Percentiles rank a stretch among this genome's conserved stretches.
Conservation (phyloP, 37 sponge, comb jelly and placozoan genomes). For the Amphimedon queenslandica region DNA sequence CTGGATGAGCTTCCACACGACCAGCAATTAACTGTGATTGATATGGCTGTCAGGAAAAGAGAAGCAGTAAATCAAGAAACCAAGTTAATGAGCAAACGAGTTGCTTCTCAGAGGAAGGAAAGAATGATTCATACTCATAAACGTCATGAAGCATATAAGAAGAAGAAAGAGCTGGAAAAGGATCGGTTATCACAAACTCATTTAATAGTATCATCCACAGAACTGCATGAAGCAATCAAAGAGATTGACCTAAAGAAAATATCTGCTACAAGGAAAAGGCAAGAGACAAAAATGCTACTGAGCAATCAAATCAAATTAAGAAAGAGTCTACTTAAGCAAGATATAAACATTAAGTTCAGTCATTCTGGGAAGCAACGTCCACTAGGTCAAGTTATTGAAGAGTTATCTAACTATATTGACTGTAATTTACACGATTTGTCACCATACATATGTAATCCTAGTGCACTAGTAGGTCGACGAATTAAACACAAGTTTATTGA, state of each 20-base stretch:
- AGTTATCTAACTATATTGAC: constrained; percentile 2
- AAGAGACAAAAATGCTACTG: background rate
- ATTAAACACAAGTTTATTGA: constrained; percentile 13
- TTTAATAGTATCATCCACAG: constrained; percentile 11
- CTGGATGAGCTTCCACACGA: constrained; percentile 7
- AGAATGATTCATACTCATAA: background rate
- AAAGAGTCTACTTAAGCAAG: constrained; percentile 19
- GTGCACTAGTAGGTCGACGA: constrained; percentile 1
- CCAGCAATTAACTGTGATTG: constrained; percentile 1
- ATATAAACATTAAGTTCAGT: constrained; percentile 26
- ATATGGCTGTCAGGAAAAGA: constrained; percentile 3
- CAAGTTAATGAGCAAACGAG: background rate
- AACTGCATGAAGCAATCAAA: constrained; percentile 11
- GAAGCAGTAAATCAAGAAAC: background rate
- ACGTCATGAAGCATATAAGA: constrained; percentile 8
- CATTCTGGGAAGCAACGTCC: constrained; percentile 17
- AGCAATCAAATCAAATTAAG: constrained; percentile 31
- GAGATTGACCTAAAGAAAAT: constrained; percentile 5
- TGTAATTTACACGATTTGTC: background rate
- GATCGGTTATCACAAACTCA: constrained; percentile 18
- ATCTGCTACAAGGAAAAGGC: background rate
- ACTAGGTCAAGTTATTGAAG: constrained; percentile 25
- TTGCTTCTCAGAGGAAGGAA: background rate
- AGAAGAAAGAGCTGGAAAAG: constrained; percentile 14
- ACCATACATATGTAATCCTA: background rate